These are phyloP conservation scores for Bergia sp. DNA, from an alignment of 92 coral and sea anemone species.

Conservation along the genomic window DNA sequence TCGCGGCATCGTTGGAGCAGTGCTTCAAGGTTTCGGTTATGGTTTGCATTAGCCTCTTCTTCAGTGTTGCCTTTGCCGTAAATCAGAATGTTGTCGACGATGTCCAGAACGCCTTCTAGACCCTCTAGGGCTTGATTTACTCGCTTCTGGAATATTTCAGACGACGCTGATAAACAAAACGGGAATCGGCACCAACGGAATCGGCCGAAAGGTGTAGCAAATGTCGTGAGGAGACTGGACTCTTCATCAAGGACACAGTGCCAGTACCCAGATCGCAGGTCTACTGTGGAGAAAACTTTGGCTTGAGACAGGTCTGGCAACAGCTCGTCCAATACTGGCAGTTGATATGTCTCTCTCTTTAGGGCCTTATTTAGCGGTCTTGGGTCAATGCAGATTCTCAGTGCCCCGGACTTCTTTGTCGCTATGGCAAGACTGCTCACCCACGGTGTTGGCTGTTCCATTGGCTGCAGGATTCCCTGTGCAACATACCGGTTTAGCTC, in stretches of 20 bases:
- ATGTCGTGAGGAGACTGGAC: constrained; percentile 65
- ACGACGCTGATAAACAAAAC: constrained; percentile 57
- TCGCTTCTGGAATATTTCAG: constrained; percentile 63
- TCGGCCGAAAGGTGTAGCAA: constrained; percentile 58
- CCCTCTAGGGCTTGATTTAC: constrained; percentile 63
- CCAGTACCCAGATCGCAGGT: constrained; percentile 57
- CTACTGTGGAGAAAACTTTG: constrained; percentile 36
- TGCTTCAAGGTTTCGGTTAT: constrained; percentile 36
- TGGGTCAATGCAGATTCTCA: constrained; percentile 57
- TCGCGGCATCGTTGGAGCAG: constrained; percentile 51
- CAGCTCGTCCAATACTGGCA: constrained; percentile 37
- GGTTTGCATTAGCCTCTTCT: constrained; percentile 50
- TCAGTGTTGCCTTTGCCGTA: constrained; percentile 44
- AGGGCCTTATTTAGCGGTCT: constrained; percentile 53
- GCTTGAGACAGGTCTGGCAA: constrained; percentile 35
- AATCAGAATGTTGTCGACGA: constrained; percentile 49
- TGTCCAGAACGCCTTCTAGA: constrained; percentile 52
- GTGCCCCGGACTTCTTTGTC: constrained; percentile 59
- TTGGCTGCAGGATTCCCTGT: constrained; percentile 41
- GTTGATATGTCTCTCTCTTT: constrained; percentile 43
- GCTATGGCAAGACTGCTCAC: constrained; percentile 54
- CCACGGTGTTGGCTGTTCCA: constrained; percentile 64
- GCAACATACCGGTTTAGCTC: constrained; percentile 35
- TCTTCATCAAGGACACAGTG: constrained; percentile 59
- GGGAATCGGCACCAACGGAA: constrained; percentile 63